Percentiles rank a stretch among this genome's conserved stretches.
phyloP scores from a whole-genome alignment of 2,888 invertebrate species.

The Ormia ochracea region DNA sequence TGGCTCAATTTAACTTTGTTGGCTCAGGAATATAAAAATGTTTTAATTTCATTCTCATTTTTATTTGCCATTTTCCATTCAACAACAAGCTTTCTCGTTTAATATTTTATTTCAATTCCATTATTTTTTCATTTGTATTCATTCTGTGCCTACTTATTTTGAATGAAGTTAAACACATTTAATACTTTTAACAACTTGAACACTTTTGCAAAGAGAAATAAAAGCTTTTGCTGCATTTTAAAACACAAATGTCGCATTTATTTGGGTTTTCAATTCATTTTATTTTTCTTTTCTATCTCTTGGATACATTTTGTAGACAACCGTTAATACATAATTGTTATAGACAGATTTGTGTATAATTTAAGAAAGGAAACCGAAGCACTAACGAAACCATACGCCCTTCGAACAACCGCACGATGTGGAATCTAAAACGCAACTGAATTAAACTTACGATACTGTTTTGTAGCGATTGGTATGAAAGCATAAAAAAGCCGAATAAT shows the following conservation, averaged over 20 bases:
- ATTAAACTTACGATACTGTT: conserved; percentile 50
- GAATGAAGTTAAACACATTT: background rate
- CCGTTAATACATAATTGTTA: background rate
- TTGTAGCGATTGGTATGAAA: conserved; percentile 20
- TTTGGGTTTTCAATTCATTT: conserved; percentile 5
- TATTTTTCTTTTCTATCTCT: conserved; percentile 31
- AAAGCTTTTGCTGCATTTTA: background rate
- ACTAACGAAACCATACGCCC: conserved; percentile 45
- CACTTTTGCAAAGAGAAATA: background rate
- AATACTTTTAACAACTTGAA: background rate
- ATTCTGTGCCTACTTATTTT: background rate
- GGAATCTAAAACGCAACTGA: conserved; percentile 66
- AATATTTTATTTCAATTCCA: background rate
- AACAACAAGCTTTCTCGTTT: background rate
- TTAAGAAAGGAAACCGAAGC: background rate
- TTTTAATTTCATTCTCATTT: conserved; percentile 15
- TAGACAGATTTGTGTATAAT: background rate
- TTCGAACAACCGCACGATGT: conserved; percentile 63
- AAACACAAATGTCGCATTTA: background rate
- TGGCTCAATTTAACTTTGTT: conserved; percentile 36
- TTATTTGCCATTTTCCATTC: conserved; percentile 53
- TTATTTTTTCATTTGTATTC: background rate
- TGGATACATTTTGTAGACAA: conserved; percentile 50
- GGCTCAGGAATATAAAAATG: conserved; percentile 28
- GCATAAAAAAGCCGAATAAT: background rate